Evolutionary conservation across 2,113 vertebrate species (phyloP).

Genomic region (Trogon surrucura): DNA sequence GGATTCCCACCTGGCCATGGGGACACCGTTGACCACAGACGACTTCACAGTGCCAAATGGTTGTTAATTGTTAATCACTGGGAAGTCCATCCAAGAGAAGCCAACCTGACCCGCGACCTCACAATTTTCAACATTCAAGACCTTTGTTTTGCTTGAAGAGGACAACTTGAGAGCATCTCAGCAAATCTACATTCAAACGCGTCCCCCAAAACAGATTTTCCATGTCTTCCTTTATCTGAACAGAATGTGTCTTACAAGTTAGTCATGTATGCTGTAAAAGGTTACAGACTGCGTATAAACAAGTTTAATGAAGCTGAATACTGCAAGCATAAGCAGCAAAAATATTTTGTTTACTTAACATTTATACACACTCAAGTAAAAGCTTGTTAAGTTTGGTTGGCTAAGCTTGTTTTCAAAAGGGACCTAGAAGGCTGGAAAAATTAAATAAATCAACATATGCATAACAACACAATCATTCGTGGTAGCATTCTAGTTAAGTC

Average conservation of each 20-base stretch:
- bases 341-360: slow-evolving; percentile 48
- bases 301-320: slow-evolving; percentile 42
- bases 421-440: slow-evolving; percentile 12
- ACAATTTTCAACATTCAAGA: neutral
- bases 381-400: slow-evolving; percentile 43
- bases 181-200: neutral
- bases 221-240: neutral
- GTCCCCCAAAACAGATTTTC: neutral
- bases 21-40: neutral
- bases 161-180: neutral
- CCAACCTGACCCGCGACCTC: neutral
- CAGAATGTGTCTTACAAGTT: neutral
- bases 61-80: neutral
- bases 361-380: slow-evolving; percentile 48
- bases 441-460: slow-evolving; percentile 32
- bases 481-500: slow-evolving; percentile 22
- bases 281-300: neutral
- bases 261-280: neutral
- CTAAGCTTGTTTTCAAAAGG: slow-evolving; percentile 34
- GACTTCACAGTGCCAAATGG: neutral
- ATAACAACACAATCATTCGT: slow-evolving; percentile 7
- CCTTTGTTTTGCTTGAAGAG: neutral
- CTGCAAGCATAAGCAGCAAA: slow-evolving; percentile 19
- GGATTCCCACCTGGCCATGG: neutral
- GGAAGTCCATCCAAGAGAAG: neutral